These are phyloP conservation scores for Hipposideros armiger DNA, from an alignment of 2,113 vertebrate species.

Conservation along the genomic window DNA sequence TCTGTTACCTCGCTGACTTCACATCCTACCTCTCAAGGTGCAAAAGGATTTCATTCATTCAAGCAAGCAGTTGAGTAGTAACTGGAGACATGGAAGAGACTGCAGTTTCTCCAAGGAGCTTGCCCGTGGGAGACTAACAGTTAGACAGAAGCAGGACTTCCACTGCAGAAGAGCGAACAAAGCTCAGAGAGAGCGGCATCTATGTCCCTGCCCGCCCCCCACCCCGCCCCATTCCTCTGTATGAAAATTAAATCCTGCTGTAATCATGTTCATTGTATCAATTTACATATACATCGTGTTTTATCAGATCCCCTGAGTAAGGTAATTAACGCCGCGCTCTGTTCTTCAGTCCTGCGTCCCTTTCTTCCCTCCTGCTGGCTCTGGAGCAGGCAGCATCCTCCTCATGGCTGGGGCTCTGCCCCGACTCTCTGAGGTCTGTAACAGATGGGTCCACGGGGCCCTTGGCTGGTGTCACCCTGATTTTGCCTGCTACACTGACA, in stretches of 20 bases:
- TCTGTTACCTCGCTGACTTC: not conserved
- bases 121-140: not conserved
- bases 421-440: not conserved
- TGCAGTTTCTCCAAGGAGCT: accelerated
- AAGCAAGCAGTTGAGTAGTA: not conserved
- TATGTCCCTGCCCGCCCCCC: accelerated
- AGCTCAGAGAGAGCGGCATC: not conserved
- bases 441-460: not conserved
- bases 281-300: conserved; percentile 50
- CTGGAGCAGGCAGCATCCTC: not conserved
- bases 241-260: conserved; percentile 41
- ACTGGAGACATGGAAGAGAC: no score
- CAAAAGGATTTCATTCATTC: not conserved
- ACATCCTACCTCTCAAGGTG: not conserved
- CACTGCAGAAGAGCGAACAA: accelerated
- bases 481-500: not conserved
- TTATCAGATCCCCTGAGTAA: conserved; percentile 43
- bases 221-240: not conserved
- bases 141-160: not conserved
- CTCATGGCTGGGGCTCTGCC: conserved; percentile 46
- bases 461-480: not conserved
- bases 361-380: not conserved
- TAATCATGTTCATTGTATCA: conserved; percentile 17
- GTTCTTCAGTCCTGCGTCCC: not conserved
- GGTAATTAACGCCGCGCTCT: conserved; percentile 23